phyloP scores from a whole-genome alignment of 1,140 invertebrate genomes.

The Bombus terrestris region DNA sequence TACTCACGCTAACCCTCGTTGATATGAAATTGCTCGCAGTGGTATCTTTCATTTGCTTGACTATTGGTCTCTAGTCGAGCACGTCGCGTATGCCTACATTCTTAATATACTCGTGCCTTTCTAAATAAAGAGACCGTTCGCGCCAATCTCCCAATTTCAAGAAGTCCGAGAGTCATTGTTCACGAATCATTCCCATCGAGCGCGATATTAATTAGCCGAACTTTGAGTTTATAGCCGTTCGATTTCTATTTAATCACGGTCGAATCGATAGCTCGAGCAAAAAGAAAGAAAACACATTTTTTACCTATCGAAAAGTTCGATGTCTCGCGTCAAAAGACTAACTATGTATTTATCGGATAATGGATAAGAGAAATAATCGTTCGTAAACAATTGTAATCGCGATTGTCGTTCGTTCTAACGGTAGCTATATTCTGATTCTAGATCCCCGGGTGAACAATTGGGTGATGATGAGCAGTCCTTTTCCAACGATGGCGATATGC shows the following conservation, averaged over 20 bases:
- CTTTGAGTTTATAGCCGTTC: not conserved
- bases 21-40: not conserved
- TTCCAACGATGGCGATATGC: slow-evolving; percentile 93
- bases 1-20: too few relatives aligned
- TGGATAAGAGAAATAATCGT: not conserved
- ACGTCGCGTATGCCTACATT: too few relatives aligned
- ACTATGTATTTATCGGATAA: not conserved
- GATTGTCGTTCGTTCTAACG: not conserved
- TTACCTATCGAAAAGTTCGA: not conserved
- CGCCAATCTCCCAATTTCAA: not conserved
- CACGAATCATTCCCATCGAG: not conserved
- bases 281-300: not conserved
- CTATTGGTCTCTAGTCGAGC: too few relatives aligned
- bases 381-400: not conserved
- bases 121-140: too few relatives aligned
- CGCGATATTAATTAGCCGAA: slow-evolving; percentile 21
- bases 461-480: slow-evolving; percentile 95
- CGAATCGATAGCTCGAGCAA: not conserved
- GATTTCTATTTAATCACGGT: not conserved
- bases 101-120: too few relatives aligned
- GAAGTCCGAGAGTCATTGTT: not conserved
- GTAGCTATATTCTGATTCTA: slow-evolving; percentile 80
- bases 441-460: slow-evolving; percentile 95
- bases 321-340: not conserved
- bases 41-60: slow-evolving; percentile 20